Percentiles rank a stretch among this genome's conserved stretches.
Conservation (phyloP, 1,140 invertebrate genomes). For the Mercenaria mercenaria region DNA sequence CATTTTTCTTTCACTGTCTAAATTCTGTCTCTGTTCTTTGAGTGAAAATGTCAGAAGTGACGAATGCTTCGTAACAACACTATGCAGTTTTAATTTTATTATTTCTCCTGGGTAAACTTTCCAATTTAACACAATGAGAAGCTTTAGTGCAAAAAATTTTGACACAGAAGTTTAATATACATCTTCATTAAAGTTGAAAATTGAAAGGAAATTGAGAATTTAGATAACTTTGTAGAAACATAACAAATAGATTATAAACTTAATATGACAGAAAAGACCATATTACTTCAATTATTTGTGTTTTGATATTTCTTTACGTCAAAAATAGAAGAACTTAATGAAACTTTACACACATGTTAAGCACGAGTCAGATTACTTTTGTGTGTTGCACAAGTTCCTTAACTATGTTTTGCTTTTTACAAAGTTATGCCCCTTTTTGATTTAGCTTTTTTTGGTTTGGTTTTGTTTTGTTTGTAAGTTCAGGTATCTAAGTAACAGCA, state of each 20-base stretch:
- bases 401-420: no score
- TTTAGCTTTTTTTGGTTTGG: no score
- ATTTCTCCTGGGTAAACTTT: not conserved
- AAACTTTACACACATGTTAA: no score
- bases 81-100: not conserved
- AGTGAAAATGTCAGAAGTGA: not conserved
- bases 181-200: constrained; percentile 27
- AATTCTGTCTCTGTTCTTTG: not conserved
- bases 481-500: no score
- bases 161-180: not conserved
- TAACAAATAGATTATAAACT: not conserved
- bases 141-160: not conserved
- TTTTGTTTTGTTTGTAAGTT: no score
- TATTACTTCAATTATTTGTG: no score
- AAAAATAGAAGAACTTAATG: no score
- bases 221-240: not conserved
- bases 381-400: no score
- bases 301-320: no score
- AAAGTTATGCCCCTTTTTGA: no score
- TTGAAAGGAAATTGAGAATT: not conserved
- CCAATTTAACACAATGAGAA: not conserved
- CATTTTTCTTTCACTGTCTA: not conserved
- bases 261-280: not conserved
- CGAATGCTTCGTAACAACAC: not conserved
- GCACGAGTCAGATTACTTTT: no score